Evolutionary conservation across 2,113 vertebrate species (phyloP), one percentile per base, ranked within the genome.

Genomic region (Elanoides forficatus): DNA sequence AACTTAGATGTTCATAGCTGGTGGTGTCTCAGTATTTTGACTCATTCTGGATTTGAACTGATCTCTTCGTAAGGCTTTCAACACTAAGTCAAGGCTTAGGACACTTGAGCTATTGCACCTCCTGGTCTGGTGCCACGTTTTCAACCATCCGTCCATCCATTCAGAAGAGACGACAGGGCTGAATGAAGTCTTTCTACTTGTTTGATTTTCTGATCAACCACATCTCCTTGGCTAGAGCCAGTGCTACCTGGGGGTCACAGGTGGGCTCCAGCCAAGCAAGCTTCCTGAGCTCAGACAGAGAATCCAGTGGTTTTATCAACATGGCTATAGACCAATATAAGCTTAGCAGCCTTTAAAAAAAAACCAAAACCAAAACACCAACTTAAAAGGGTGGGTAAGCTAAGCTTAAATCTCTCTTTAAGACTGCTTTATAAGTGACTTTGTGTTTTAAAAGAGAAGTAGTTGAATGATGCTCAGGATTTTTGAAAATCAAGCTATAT

Each of bases 221-320:
- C 40, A 17, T 82, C 56, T 71, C 45, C 32, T 15, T 47, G 81
- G 29, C 36, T 76, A 59, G 58, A 90, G 62, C 66, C 67, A 71
- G 56, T 5, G 1, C 25, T 42, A 0, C 53, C 23, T 29, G 26
- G 59, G 43, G 8, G 13, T 26, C 9, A 4, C n/a, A 36, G 29
- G 48, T 81, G 75, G 36, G 93, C 23, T 88, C 23, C 43, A 78
- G 55, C 74, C 29, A 66, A 42, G n/a, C 56, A 27, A 38, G 43
- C 16, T n/a, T 81, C 34, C 53, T 0, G 2, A 20, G 38, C 30
- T 58, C 85, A 63, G 32, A 29, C 13, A 53, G 38, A 52, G 21
- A 80, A 63, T 45, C 11, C 59, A 32, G 11, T 45, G 72, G 1
- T 29, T 90, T 81, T 90, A 59, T 34, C 47, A 93, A 13, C 2